phyloP scores from a whole-genome alignment of 2,888 invertebrate genomes.

The Ectobius pallidus region DNA sequence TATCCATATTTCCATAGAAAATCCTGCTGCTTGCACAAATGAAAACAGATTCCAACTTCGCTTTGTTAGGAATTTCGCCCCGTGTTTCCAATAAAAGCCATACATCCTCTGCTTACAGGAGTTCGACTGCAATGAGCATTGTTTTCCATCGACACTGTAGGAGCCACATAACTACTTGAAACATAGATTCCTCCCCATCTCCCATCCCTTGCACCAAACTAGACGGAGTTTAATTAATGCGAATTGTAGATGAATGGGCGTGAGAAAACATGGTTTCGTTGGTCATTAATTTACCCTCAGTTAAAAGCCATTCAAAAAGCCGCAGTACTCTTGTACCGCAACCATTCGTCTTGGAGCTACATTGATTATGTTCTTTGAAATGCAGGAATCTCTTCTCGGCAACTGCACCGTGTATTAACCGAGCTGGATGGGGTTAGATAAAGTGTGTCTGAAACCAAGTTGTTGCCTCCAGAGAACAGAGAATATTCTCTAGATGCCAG shows the following conservation, averaged over 20 bases:
- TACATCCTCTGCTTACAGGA: background rate
- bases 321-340: background rate
- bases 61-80: background rate
- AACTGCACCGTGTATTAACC: background rate
- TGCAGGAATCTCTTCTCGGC: conserved; percentile 1
- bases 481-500: background rate
- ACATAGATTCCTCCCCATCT: background rate
- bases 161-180: conserved; percentile 5
- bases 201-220: no score
- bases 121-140: background rate
- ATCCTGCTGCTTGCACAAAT: no score
- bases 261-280: conserved; percentile 21
- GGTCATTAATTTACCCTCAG: conserved; percentile 23
- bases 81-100: background rate
- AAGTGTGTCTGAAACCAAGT: background rate
- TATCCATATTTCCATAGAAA: background rate
- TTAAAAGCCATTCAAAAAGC: conserved; percentile 20
- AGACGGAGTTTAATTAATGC: conserved; percentile 20
- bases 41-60: background rate
- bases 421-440: background rate
- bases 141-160: background rate
- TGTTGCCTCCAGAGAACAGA: background rate
- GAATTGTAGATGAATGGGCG: conserved; percentile 17
- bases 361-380: conserved; percentile 18
- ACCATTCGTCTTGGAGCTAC: conserved; percentile 10